Evolutionary conservation across 2,113 vertebrate genomes (phyloP).

Genomic region (rat (Rattus norvegicus)): DNA sequence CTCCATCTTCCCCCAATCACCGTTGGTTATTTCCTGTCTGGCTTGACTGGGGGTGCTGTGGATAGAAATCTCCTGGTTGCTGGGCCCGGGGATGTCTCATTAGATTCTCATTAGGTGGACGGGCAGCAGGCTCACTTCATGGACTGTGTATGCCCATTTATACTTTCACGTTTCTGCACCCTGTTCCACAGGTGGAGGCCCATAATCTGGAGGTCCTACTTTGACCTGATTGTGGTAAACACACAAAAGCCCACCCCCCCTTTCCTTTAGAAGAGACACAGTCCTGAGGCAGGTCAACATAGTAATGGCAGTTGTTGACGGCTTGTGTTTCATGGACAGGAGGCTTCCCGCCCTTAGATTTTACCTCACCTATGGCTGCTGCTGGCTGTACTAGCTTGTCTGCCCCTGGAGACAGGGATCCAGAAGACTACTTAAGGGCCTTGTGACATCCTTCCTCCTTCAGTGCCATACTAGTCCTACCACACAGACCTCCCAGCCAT

Average conservation of each 20-base stretch:
- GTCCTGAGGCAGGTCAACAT: conserved; percentile 92
- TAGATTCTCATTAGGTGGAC: neutral
- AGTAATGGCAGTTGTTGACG: conserved; percentile 76
- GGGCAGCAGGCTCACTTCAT: neutral
- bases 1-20: fast-evolving
- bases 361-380: neutral
- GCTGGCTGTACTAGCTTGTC: neutral
- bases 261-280: conserved; percentile 86
- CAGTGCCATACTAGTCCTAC: fast-evolving
- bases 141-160: fast-evolving
- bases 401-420: neutral
- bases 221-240: conserved; percentile 92
- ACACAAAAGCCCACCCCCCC: conserved; percentile 86
- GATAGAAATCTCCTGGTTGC: neutral
- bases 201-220: conserved; percentile 88
- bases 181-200: conserved; percentile 67
- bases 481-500: fast-evolving
- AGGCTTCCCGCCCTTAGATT: neutral
- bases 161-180: too few species aligned
- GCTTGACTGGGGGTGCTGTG: neutral
- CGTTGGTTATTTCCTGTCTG: neutral
- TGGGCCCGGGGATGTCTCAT: neutral
- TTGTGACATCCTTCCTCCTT: neutral
- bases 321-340: neutral
- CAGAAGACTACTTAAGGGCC: neutral